Base-by-base conservation (phyloP, 2,113 vertebrate species). In the Microtus montanus region DNA sequence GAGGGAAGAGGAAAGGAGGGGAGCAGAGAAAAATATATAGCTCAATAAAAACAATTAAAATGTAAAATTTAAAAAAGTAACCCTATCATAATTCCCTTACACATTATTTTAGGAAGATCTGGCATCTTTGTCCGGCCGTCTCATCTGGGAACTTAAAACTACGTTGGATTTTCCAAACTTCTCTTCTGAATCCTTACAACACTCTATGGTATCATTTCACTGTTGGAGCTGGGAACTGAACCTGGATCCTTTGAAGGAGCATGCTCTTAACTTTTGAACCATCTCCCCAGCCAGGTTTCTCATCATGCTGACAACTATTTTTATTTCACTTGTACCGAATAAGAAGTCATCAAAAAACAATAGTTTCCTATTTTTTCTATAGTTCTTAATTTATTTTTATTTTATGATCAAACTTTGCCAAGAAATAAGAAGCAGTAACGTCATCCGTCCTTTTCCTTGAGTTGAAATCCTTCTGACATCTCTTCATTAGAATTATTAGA, bases 351-450 rank as follows among this genome's bases (percentile, higher is more conserved):
- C n/a, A 80, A 86, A 85, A 73, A 44, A 24, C 61, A 61, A 38
- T 83, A 61, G 78, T 89, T 89, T 52, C 30, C 44, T 24, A 35
- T 86, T 66, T 78, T 84, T 84, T 74, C 61, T 28, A 47, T 61
- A 9, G 91, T 58, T 58, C 49, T 94, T 87, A 33, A 44, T 78
- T 93, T 49, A 80, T 49, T 91, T 93, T 89, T 92, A 13, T 61
- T 58, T 86, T 89, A 41, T 74, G 92, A 24, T 12, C 26, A 75
- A 84, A n/a, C 26, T 73, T 4, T 74, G 30, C 52, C 73, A 38
- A 58, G 93, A 82, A 80, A 71, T 61, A 84, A 35, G 17, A 75
- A 63, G 3, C 66, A 38, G 68, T 66, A 63, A 41, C 5, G 4
- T 93, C 54, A 78, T 4, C 0, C 17, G 44, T 61, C 9, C 12